Base-by-base conservation (phyloP, 2,888 invertebrate species). In the Fragum sueziense region DNA sequence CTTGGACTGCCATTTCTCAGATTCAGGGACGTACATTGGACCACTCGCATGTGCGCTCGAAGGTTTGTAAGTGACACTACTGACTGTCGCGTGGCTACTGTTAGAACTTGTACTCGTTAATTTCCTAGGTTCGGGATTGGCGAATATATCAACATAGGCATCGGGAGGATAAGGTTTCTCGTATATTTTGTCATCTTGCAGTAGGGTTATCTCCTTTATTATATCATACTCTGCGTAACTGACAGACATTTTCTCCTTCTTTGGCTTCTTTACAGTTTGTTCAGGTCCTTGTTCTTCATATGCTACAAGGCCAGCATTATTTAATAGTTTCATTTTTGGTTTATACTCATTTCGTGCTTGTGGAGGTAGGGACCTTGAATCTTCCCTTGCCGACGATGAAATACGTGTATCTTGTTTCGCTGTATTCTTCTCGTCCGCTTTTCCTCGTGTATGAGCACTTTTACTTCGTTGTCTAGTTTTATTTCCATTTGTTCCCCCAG, bases 201-300 rank as follows among this genome's bases (percentile, higher is more conserved):
- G 17, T 11, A 73, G 47, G 0, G 82, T 79, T 20, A 82, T 82
- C 74, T 82, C 82, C 34, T 77, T 76, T 2, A 82, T 71, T 31
- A 74, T 77, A 41, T 79, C 79, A 52, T 69, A 74, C 20, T 75
- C 74, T 20, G 74, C 70, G 54, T 82, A 82, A 31, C 79, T 68
- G 6, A 82, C 82, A 27, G 41, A 34, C 54, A 31, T 54, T 47
- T 70, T 51, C 20, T 67, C 57, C 68, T 67, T 69, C 41, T 33
- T 68, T 54, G 34, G 47, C 2, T 52, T 71, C 34, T 57, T 61
- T 4, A 62, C 27, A 6, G n/a, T 47, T 14, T 67, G 29, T n/a
- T 76, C 70, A 9, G 76, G 80, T 9, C 80, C 80, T 34, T 80
- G 80, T 33, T 76, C 80, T 47, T 80, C 80, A 31, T 47, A 74